These are phyloP conservation scores for Gorilla gorilla DNA, from an alignment of 2,113 vertebrate genomes.

Conservation along the genomic window DNA sequence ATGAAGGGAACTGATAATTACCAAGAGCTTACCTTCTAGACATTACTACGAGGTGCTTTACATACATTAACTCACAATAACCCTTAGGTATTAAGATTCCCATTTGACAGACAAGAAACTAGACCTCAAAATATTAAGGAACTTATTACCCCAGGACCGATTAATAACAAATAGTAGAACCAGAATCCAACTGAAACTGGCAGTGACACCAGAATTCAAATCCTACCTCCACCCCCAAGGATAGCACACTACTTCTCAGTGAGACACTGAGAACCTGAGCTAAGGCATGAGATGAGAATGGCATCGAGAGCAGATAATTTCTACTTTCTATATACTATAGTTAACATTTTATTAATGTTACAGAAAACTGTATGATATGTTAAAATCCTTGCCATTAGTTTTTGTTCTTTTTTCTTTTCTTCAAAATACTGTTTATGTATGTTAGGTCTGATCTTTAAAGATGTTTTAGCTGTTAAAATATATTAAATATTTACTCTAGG, in stretches of 20 bases:
- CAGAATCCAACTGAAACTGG: not conserved
- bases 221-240: fast-evolving
- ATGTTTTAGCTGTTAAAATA: not conserved
- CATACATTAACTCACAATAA: not conserved
- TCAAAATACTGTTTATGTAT: not conserved
- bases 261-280: not conserved
- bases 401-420: not conserved
- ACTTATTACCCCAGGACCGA: not conserved
- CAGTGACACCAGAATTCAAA: not conserved
- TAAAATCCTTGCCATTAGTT: not conserved
- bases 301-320: not conserved
- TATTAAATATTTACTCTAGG: not conserved
- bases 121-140: not conserved
- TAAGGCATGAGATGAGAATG: not conserved
- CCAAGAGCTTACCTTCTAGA: not conserved
- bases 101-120: not conserved
- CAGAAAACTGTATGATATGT: not conserved
- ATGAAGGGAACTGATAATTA: no score
- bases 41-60: not conserved
- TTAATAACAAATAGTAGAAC: not conserved
- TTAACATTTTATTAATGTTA: not conserved
- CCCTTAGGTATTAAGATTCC: not conserved
- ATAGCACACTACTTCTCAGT: not conserved
- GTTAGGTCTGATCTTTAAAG: not conserved
- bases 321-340: not conserved